These are phyloP conservation scores for Upupa epops DNA, from an alignment of 2,113 vertebrate species.

Conservation along the genomic window DNA sequence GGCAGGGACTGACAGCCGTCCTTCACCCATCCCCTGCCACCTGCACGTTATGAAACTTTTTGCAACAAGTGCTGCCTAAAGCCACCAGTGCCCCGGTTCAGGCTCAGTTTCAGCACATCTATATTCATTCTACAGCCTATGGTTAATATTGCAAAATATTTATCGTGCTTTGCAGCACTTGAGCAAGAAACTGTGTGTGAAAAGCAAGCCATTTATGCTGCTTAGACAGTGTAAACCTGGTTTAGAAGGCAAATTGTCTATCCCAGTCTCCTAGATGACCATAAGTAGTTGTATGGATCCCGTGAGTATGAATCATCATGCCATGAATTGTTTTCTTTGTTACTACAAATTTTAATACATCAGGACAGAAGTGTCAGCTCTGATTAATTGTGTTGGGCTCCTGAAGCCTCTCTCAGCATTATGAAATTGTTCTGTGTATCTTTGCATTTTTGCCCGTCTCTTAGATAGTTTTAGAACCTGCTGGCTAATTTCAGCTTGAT, in stretches of 20 bases:
- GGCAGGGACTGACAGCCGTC: no score
- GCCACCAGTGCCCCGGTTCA: neutral
- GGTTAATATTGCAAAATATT: neutral
- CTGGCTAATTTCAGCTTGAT: neutral
- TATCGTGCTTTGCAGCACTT: neutral
- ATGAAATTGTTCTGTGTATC: neutral
- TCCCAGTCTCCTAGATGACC: neutral
- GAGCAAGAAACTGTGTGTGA: neutral
- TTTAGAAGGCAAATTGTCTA: neutral
- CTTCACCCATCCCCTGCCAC: fast-evolving
- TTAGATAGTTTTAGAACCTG: neutral
- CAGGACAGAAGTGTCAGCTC: neutral
- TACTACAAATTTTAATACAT: neutral
- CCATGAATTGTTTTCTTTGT: neutral
- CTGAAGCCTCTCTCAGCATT: neutral
- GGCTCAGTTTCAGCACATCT: neutral
- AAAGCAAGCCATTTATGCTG: neutral
- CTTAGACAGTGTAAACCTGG: neutral
- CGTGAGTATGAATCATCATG: neutral
- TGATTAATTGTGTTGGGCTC: neutral
- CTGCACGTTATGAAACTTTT: neutral
- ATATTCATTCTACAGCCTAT: fast-evolving
- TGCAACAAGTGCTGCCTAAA: neutral
- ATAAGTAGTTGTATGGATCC: neutral
- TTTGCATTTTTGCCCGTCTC: fast-evolving